Evolutionary conservation across 2,113 vertebrate genomes (phyloP).

Genomic region (Leptobrachium leishanense): DNA sequence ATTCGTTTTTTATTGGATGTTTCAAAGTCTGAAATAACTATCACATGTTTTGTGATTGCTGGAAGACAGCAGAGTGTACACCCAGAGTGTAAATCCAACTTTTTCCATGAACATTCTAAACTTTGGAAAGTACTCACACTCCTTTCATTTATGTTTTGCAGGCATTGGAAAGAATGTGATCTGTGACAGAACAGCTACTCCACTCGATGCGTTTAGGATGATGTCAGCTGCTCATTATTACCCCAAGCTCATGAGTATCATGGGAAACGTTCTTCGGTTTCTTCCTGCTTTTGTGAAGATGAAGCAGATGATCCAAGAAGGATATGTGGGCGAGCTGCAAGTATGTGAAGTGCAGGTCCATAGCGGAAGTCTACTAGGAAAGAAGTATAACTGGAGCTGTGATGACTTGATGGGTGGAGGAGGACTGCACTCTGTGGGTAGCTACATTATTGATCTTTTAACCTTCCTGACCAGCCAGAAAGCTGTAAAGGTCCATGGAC

Average conservation of each 20-base stretch:
- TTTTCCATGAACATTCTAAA: too few relatives aligned
- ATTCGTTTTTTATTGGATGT: too few relatives aligned
- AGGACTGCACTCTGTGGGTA: constrained; percentile 94
- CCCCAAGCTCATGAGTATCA: constrained; percentile 97
- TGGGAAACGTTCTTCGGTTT: constrained; percentile 96
- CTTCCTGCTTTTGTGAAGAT: constrained; percentile 91
- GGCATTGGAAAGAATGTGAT: constrained; percentile 98
- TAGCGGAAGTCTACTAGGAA: constrained; percentile 89
- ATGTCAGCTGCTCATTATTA: constrained; percentile 98
- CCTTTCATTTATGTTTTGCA: constrained; percentile 50
- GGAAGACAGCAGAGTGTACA: too few relatives aligned
- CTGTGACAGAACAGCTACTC: constrained; percentile 93
- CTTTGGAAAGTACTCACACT: too few relatives aligned
- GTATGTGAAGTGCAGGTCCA: constrained; percentile 98
- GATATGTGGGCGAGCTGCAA: constrained; percentile 90
- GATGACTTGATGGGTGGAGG: constrained; percentile 97
- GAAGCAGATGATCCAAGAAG: constrained; percentile 95
- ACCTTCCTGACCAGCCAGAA: constrained; percentile 93
- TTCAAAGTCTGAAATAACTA: too few relatives aligned
- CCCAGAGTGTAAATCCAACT: too few relatives aligned
- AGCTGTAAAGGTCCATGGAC: constrained; percentile 87
- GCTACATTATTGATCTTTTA: constrained; percentile 96
- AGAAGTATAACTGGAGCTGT: constrained; percentile 99
- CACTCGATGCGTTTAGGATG: constrained; percentile 95
- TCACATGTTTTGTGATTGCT: too few relatives aligned